Evolutionary conservation across 1,140 invertebrate species (phyloP).

Genomic region (Hyles vespertilio): DNA sequence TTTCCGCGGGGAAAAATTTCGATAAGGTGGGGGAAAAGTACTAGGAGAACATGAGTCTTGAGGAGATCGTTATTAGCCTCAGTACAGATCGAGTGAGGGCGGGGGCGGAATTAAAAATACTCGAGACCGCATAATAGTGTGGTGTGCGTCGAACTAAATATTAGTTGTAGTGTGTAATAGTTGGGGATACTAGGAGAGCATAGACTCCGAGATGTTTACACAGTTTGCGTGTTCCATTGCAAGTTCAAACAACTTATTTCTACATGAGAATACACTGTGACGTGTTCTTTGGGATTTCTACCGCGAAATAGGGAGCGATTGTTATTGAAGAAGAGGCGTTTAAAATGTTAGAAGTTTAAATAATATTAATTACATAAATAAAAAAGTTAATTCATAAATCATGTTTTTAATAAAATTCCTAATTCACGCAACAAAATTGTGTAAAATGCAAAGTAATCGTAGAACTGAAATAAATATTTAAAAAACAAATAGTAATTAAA

Average conservation of each 20-base stretch:
- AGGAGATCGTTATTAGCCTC: conserved; percentile 11
- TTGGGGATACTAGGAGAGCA: conserved; percentile 26
- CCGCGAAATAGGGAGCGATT: too few relatives aligned
- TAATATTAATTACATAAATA: too few relatives aligned
- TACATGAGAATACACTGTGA: neutral
- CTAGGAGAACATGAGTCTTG: conserved; percentile 30
- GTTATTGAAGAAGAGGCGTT: too few relatives aligned
- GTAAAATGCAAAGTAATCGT: too few relatives aligned
- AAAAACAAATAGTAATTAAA: neutral
- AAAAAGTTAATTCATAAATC: too few relatives aligned
- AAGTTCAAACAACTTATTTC: neutral
- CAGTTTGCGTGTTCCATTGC: too few relatives aligned
- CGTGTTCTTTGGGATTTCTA: too few relatives aligned
- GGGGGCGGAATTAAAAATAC: neutral
- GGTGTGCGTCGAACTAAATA: conserved; percentile 17
- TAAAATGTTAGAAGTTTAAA: too few relatives aligned
- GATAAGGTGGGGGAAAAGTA: conserved; percentile 44
- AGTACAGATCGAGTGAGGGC: too few relatives aligned
- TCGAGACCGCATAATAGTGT: neutral
- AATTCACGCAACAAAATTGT: too few relatives aligned
- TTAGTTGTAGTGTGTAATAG: conserved; percentile 35
- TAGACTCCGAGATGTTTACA: conserved; percentile 8
- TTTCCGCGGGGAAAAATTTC: conserved; percentile 36
- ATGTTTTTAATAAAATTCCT: too few relatives aligned
- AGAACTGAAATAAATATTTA: neutral